Conservation (phyloP, 2,113 vertebrate genomes). For the Desmodus rotundus region DNA sequence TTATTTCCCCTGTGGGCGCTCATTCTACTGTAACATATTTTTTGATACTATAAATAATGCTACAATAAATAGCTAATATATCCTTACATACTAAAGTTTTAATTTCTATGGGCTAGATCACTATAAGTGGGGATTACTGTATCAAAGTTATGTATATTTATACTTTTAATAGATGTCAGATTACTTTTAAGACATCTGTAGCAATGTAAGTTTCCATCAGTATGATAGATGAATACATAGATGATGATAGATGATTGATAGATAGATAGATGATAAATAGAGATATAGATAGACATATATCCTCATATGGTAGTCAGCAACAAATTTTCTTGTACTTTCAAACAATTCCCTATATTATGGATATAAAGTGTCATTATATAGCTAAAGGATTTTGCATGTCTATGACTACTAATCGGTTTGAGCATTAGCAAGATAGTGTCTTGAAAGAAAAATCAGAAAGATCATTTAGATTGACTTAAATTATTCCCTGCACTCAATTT, state of each 20-base stretch:
- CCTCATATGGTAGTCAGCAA: neutral
- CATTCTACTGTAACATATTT: neutral
- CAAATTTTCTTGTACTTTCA: neutral
- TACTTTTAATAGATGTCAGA: neutral
- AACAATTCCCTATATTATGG: neutral
- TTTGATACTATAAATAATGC: neutral
- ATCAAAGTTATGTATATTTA: neutral
- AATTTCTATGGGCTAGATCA: neutral
- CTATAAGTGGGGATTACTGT: neutral
- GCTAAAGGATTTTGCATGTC: neutral
- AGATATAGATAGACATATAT: neutral
- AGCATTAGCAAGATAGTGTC: neutral
- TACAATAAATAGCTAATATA: neutral
- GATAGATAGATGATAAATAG: neutral
- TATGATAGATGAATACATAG: neutral
- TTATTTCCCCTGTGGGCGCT: no score
- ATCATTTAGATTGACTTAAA: neutral
- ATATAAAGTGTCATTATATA: neutral
- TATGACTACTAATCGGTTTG: neutral
- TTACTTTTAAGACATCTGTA: neutral
- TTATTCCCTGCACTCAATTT: neutral
- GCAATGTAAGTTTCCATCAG: neutral
- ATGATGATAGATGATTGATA: no score
- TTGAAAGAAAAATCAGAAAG: neutral
- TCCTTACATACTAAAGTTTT: neutral